Evolutionary conservation across 2,888 invertebrate genomes (phyloP).

Genomic region (Scaptomyza reducta): DNA sequence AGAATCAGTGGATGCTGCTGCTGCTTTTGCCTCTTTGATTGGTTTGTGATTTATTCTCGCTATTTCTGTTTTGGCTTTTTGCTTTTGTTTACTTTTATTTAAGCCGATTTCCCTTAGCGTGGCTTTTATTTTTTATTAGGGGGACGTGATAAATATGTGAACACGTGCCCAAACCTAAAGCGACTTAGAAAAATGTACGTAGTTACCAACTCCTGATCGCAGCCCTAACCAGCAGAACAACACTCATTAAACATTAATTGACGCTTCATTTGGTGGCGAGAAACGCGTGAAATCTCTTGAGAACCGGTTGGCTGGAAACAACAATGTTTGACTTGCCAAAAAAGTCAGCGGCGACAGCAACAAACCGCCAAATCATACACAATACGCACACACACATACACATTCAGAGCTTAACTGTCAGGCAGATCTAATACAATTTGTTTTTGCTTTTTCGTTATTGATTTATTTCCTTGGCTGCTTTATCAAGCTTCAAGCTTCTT

Average conservation of each 20-base stretch:
- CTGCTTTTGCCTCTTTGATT: conserved; percentile 18
- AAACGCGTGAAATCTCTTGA: conserved; percentile 78
- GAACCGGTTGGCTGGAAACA: conserved; percentile 62
- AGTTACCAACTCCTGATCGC: not conserved
- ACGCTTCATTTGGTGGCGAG: conserved; percentile 63
- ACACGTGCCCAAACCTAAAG: conserved; percentile 44
- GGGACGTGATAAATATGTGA: conserved; percentile 9
- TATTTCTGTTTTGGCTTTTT: conserved; percentile 44
- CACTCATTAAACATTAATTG: conserved; percentile 74
- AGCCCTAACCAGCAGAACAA: conserved; percentile 9
- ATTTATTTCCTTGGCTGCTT: conserved; percentile 77
- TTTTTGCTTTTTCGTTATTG: conserved; percentile 61
- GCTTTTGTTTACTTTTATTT: conserved; percentile 48
- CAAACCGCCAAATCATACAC: conserved; percentile 52
- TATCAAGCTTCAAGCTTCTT: conserved; percentile 49
- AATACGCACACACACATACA: conserved; percentile 16
- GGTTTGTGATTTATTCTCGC: conserved; percentile 24
- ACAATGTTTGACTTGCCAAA: conserved; percentile 56
- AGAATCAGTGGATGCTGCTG: conserved; percentile 7
- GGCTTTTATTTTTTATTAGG: conserved; percentile 13
- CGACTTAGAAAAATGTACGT: not conserved
- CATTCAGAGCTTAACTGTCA: conserved; percentile 58
- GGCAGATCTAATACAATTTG: conserved; percentile 41
- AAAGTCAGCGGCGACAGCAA: conserved; percentile 34
- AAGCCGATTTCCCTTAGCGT: conserved; percentile 4